Evolutionary conservation across 2,797 vertebrate genomes (phyloP).

Genomic region (Meda fulgida): DNA sequence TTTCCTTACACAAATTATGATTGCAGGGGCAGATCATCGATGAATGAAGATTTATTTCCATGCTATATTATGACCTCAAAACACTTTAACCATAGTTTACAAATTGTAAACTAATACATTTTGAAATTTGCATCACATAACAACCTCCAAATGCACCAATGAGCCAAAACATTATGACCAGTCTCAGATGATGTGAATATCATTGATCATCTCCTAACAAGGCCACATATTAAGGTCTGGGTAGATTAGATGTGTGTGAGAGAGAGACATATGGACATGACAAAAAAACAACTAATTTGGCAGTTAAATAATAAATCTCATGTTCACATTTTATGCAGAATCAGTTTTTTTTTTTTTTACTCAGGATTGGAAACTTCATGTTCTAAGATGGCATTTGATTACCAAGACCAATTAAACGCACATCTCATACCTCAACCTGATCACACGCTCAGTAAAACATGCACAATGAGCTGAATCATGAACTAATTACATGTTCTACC

Average conservation of each 20-base stretch:
- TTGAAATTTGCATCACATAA: not conserved
- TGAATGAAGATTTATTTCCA: not conserved
- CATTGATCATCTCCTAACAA: not conserved
- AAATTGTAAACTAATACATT: not conserved
- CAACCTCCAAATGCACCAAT: not conserved
- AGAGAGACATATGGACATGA: too few relatives aligned
- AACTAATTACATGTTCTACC: not conserved
- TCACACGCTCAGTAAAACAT: not conserved
- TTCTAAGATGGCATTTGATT: constrained; percentile 7
- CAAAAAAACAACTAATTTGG: too few relatives aligned
- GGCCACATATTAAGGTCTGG: too few relatives aligned
- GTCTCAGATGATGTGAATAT: not conserved
- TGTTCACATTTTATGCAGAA: not conserved
- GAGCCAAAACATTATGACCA: not conserved
- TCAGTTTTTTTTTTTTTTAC: not conserved
- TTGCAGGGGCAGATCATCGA: not conserved
- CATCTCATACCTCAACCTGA: not conserved
- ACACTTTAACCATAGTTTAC: not conserved
- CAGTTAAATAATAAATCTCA: not conserved
- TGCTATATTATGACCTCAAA: not conserved
- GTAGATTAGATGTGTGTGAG: too few relatives aligned
- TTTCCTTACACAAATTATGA: not conserved
- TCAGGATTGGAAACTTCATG: not conserved
- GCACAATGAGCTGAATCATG: not conserved
- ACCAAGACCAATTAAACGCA: constrained; percentile 3